Evolutionary conservation across 2,113 vertebrate genomes (phyloP), one percentile per base, ranked within the genome.

Genomic region (Callipepla californica): DNA sequence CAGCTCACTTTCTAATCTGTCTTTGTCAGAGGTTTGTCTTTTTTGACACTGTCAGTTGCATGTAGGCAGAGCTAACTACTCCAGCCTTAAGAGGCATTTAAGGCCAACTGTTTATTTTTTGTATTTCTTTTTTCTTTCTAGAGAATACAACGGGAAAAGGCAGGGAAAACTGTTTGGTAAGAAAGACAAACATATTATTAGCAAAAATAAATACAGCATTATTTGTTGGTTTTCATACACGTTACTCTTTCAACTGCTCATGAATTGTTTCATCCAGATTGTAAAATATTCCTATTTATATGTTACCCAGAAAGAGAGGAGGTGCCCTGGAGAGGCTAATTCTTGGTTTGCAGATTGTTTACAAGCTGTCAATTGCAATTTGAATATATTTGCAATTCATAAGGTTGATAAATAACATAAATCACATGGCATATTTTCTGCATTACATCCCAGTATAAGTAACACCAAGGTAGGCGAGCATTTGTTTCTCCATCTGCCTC

Each of bases 361-460:
- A 95, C 94, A 95, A 96, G 93, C 91, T 94, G 95, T 85, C 94
- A 92, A 84, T 90, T 94, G 76, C 65, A 91, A 94, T 94, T 95
- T 96, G 92, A 96, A 94, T 95, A 95, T 83, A 96, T 96, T 96
- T 95, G 93, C 89, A 95, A 92, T 94, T 95, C 94, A 95, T 88
- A 58, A 20, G 30, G 30, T 38, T 91, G 90, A 84, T 96, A 96
- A 94, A 94, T 89, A 95, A 79, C 30, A 2, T 86, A 90, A 96
- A 70, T 95, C 92, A 86, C 77, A 4, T 81, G 83, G 78, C 51
- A 42, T 6, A 23, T 5, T 88, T 89, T 90, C 85, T 92, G 47
- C 12, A 51, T 47, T 57, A 83, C 79, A 51, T 89, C 79, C 65
- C 26, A 77, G 36, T 44, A 28, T 70, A 79, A 91, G 72, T 74